Evolutionary conservation across 2,797 vertebrate species (phyloP).

Genomic region (Acridotheres tristis): DNA sequence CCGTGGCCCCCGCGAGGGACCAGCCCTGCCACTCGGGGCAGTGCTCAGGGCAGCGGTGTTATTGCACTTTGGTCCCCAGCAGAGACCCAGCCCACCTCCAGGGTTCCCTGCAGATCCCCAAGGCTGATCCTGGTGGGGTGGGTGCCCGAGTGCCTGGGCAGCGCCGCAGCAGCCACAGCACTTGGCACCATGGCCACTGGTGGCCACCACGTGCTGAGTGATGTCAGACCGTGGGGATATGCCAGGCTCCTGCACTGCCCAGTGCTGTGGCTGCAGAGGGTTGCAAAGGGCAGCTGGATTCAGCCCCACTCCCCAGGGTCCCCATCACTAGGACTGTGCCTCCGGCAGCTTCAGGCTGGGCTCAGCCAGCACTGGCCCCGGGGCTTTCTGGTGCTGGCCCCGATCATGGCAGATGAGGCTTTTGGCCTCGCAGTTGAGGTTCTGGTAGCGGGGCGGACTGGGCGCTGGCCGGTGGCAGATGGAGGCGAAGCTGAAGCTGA

Average conservation of each 20-base stretch:
- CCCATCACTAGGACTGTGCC: constrained; percentile 78
- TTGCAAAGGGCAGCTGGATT: background rate
- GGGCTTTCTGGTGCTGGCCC: constrained; percentile 58
- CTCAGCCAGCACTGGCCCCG: constrained; percentile 30
- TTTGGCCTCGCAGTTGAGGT: constrained; percentile 87
- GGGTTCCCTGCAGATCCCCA: background rate
- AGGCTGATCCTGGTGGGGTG: background rate
- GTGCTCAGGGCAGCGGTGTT: background rate
- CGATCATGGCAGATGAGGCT: constrained; percentile 81
- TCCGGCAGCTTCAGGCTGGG: constrained; percentile 85
- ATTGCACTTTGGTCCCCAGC: constrained; percentile 49
- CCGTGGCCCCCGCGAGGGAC: accelerated
- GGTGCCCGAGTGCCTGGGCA: background rate
- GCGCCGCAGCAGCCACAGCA: accelerated
- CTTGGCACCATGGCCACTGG: background rate
- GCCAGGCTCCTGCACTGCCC: background rate
- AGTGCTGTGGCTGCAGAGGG: background rate
- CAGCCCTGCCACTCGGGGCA: background rate
- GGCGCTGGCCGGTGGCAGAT: constrained; percentile 84
- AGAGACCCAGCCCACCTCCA: background rate
- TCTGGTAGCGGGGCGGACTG: constrained; percentile 87
- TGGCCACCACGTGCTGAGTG: accelerated
- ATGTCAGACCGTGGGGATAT: accelerated
- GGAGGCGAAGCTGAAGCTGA: constrained; percentile 88
- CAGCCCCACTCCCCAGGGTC: background rate